Conservation (phyloP, 2,113 vertebrate species). For the Alligator sinensis region DNA sequence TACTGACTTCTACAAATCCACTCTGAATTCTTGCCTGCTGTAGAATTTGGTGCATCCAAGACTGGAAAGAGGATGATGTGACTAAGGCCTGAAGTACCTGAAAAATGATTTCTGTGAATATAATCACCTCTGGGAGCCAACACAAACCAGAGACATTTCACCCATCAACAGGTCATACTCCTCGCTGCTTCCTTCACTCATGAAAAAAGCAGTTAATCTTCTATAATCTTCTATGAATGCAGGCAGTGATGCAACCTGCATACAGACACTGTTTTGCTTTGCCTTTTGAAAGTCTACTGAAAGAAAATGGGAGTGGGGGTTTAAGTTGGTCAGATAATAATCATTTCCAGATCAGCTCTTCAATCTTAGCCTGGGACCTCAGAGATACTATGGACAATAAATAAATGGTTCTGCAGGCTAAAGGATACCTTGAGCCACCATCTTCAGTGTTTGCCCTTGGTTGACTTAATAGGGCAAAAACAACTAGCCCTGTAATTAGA, state of each 20-base stretch:
- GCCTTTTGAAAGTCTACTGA: background rate
- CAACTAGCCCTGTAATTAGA: background rate
- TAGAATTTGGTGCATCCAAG: background rate
- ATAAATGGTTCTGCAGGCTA: background rate
- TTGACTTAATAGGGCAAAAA: rapidly evolving
- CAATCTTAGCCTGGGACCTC: background rate
- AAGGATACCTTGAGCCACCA: background rate
- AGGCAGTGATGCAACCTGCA: too few relatives aligned
- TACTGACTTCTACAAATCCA: background rate
- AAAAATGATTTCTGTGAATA: background rate
- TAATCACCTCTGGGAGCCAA: background rate
- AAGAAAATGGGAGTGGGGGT: background rate
- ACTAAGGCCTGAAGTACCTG: background rate
- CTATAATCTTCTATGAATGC: background rate
- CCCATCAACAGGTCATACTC: background rate
- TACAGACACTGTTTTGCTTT: background rate
- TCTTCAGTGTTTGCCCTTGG: rapidly evolving
- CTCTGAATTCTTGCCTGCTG: background rate
- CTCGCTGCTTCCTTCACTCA: background rate
- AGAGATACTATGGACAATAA: background rate
- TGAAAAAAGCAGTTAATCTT: too few relatives aligned
- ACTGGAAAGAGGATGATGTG: background rate
- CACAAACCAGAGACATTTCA: background rate
- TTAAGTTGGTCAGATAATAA: rapidly evolving
- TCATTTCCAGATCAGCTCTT: background rate